phyloP scores from a whole-genome alignment of 1,140 invertebrate species.

The Scylla paramamosain region DNA sequence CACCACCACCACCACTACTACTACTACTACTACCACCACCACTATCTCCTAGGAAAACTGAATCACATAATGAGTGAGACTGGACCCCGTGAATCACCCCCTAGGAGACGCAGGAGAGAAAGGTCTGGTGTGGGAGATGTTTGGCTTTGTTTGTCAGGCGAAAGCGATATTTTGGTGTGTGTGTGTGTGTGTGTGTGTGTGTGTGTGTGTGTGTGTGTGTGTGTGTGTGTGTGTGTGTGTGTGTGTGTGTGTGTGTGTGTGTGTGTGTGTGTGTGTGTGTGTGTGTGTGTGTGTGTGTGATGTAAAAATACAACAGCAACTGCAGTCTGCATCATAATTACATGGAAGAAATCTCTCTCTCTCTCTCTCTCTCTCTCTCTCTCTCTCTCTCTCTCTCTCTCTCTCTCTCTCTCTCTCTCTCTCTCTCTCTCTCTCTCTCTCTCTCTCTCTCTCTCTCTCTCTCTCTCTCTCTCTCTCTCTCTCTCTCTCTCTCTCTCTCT shows the following conservation, averaged over 20 bases:
- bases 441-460: no score
- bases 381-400: no score
- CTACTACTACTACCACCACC: no score
- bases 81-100: no score
- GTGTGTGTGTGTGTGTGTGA: background rate
- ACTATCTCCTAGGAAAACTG: background rate
- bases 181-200: background rate
- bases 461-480: no score
- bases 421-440: constrained; percentile 3
- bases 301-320: no score
- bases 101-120: background rate
- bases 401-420: background rate
- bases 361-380: no score
- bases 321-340: background rate
- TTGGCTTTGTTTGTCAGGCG: no score
- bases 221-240: constrained; percentile 5
- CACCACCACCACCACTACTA: no score
- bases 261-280: background rate
- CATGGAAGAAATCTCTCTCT: background rate
- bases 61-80: background rate
- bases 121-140: background rate
- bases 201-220: constrained; percentile 14
- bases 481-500: no score
- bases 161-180: no score
- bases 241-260: background rate